phyloP scores from a whole-genome alignment of 2,797 vertebrate species.

The Acrossocheilus wenchowensis region DNA sequence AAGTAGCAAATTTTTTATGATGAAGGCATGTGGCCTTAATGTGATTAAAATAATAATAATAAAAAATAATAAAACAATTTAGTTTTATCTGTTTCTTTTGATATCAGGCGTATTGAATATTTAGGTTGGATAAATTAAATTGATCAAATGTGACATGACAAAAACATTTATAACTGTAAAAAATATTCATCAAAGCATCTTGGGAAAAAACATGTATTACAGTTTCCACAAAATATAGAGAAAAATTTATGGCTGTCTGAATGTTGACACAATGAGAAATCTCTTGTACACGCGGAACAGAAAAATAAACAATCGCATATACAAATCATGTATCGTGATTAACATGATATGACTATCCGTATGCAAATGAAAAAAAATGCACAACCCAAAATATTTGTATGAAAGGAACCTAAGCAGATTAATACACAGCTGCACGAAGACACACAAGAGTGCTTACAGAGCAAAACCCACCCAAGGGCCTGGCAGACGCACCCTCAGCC shows the following conservation, averaged over 20 bases:
- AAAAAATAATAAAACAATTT: background rate
- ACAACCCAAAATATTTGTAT: constrained; percentile 18
- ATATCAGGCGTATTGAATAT: background rate
- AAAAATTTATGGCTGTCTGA: constrained; percentile 71
- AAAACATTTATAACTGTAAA: background rate
- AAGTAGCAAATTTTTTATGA: background rate
- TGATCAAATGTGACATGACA: background rate
- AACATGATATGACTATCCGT: constrained; percentile 6
- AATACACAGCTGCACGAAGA: constrained; percentile 37
- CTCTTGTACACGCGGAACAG: constrained; percentile 30
- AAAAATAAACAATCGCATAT: constrained; percentile 44
- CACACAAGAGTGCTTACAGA: constrained; percentile 53
- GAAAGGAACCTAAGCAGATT: constrained; percentile 22
- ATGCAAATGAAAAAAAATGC: constrained; percentile 25
- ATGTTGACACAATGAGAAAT: constrained; percentile 52
- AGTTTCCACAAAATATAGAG: background rate
- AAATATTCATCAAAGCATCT: background rate
- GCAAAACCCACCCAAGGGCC: constrained; percentile 49
- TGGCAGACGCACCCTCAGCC: constrained; percentile 56
- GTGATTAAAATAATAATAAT: background rate
- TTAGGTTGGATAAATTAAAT: background rate
- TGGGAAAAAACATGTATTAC: background rate
- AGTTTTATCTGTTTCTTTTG: background rate
- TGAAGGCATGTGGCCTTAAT: background rate
- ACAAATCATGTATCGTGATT: constrained; percentile 38